phyloP scores from a whole-genome alignment of 2,888 invertebrate species.

The Sphinx pinastri region DNA sequence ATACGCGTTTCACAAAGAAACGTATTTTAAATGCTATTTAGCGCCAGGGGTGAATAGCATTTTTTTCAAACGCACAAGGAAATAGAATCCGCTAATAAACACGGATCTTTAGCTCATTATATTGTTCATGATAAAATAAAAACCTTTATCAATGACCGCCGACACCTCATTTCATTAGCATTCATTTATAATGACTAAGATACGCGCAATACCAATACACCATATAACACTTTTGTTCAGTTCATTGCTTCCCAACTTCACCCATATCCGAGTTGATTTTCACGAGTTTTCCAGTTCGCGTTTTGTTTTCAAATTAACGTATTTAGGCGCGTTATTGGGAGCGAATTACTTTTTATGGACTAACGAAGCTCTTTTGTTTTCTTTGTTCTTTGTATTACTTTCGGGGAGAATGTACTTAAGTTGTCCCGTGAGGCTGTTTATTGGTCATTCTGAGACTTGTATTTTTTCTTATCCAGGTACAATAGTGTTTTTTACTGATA shows the following conservation, averaged over 20 bases:
- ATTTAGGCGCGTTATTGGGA: slow-evolving; percentile 5
- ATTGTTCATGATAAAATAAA: neutral
- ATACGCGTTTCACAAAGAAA: neutral
- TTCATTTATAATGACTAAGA: slow-evolving; percentile 2
- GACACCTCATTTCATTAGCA: neutral
- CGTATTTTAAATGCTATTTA: neutral
- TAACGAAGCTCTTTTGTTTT: neutral
- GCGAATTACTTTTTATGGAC: slow-evolving; percentile 13
- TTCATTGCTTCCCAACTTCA: slow-evolving; percentile 9
- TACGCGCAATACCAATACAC: neutral
- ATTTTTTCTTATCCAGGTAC: neutral
- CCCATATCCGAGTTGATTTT: slow-evolving; percentile 5
- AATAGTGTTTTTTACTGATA: no score
- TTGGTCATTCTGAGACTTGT: neutral
- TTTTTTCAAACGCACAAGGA: no score
- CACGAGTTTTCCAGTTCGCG: neutral
- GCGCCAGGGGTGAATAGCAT: neutral
- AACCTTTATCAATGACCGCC: neutral
- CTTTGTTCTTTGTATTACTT: slow-evolving; percentile 5
- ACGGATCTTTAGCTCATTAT: no score
- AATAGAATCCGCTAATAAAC: no score
- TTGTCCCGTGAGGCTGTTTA: neutral
- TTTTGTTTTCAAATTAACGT: slow-evolving; percentile 21
- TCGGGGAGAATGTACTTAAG: neutral
- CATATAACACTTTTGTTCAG: neutral